Conservation (phyloP, 2,797 vertebrate genomes). For the Choloepus didactylus region DNA sequence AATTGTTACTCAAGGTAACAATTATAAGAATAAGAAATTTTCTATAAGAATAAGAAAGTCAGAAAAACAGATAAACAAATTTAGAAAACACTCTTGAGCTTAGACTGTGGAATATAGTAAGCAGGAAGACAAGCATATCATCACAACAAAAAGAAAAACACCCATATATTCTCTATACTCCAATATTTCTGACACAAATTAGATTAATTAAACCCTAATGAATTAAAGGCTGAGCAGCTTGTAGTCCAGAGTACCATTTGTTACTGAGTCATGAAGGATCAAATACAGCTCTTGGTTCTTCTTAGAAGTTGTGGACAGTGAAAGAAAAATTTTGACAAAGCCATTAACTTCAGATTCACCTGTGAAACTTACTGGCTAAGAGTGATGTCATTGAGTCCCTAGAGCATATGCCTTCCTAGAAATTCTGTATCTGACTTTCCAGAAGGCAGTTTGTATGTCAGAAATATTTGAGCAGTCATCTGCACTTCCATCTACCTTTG, state of each 20-base stretch:
- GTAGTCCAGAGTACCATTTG: too few relatives aligned
- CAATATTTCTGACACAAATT: neutral
- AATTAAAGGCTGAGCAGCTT: neutral
- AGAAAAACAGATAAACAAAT: neutral
- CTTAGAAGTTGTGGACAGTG: neutral
- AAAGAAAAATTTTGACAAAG: slow-evolving; percentile 11
- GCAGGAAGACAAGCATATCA: neutral
- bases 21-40: too few relatives aligned
- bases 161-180: neutral
- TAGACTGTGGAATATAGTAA: neutral
- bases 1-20: slow-evolving; percentile 9
- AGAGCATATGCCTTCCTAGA: neutral
- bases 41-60: neutral
- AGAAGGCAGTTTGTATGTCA: neutral
- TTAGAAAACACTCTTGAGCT: neutral
- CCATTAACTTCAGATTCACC: neutral
- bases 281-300: neutral
- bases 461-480: neutral
- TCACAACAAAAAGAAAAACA: neutral
- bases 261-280: neutral
- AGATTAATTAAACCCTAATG: neutral
- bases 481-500: neutral
- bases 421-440: neutral
- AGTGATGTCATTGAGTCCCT: neutral
- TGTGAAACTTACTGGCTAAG: neutral